A percentile compares a stretch with the other conserved stretches of the same genome.
Conservation (phyloP, 2,797 vertebrate genomes). For the Diglossa cyanea region DNA sequence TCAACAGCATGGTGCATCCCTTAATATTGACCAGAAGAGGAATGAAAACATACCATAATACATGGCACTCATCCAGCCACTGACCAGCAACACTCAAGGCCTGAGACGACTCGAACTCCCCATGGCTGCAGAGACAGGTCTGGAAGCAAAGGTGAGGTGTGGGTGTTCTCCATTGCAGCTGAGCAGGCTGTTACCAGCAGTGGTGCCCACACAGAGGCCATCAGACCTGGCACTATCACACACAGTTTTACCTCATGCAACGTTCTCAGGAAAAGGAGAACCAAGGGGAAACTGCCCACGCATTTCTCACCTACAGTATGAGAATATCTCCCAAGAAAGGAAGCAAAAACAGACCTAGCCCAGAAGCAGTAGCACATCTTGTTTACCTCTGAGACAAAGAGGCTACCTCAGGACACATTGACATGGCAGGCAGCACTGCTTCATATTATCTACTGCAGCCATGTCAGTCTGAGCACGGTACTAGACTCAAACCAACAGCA, state of each 20-base stretch:
- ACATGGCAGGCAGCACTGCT: background rate
- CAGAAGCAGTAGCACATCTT: background rate
- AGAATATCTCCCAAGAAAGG: background rate
- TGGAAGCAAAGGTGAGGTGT: background rate
- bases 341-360: background rate
- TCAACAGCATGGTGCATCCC: background rate
- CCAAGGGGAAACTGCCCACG: rapidly evolving
- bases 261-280: background rate
- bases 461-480: background rate
- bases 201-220: no score
- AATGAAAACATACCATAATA: rapidly evolving
- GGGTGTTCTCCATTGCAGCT: background rate
- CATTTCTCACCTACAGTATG: background rate
- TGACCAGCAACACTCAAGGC: background rate
- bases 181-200: background rate
- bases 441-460: background rate
- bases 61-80: background rate
- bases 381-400: background rate
- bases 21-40: background rate
- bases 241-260: background rate
- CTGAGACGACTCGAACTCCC: background rate
- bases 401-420: background rate
- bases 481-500: background rate
- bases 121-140: background rate
- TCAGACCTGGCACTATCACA: background rate